Evolutionary conservation across 1,140 invertebrate genomes (phyloP), one percentile per base, ranked within the genome.

Genomic region (Trissolcus basalis): DNA sequence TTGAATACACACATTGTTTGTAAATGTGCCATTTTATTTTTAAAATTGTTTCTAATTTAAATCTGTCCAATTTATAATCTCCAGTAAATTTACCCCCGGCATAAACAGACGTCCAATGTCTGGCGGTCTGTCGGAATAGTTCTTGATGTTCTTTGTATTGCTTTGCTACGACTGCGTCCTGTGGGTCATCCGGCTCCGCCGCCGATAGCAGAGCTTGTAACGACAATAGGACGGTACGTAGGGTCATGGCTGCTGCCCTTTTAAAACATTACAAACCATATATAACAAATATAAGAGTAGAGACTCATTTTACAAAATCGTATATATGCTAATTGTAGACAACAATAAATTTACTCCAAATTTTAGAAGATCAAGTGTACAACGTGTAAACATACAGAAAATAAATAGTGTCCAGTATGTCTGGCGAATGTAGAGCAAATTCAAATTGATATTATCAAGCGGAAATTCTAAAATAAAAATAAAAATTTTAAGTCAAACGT

Each of bases 241-340:
- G 89, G 0, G 98, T 99, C 94, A 99, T 97, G 8, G 98, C 98
- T 56, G 98, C 98, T 71, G 98, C 98, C 98, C 95, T 93, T 60
- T 75, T 43, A 35, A 68, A 67, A 54, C 0, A 56, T 49, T 45
- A 60, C 3, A 8, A 59, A 36, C 32, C 11, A 51, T n/a, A n/a
- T n/a, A n/a, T n/a, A n/a, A n/a, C n/a, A n/a, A n/a, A n/a, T n/a
- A n/a, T n/a, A n/a, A n/a, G n/a, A n/a, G n/a, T n/a, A n/a, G n/a
- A n/a, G n/a, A n/a, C n/a, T n/a, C n/a, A n/a, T 27, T 27, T 27
- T 27, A 27, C 19, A 27, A 27, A 3, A 27, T 27, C 1, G 6
- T 27, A 27, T 27, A 27, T n/a, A n/a, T n/a, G n/a, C n/a, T n/a
- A n/a, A n/a, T n/a, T n/a, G n/a, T n/a, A n/a, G n/a, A n/a, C n/a